Evolutionary conservation across 2,888 invertebrate species (phyloP), one percentile per base, ranked within the genome.

Genomic region (Cataglyphis cursor): DNA sequence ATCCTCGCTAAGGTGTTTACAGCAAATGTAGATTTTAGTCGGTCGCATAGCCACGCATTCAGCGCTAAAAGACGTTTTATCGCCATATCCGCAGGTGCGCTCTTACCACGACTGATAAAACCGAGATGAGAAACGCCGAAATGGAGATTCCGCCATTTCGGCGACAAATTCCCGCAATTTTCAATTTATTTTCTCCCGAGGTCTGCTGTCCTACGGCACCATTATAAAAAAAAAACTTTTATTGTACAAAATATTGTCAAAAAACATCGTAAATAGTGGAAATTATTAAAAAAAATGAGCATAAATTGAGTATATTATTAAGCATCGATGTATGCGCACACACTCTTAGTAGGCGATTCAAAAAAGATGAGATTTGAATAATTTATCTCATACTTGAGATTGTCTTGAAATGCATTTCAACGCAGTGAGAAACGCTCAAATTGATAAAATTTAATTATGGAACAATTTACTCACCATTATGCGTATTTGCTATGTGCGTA

Each of bases 21-120:
- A 81, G 84, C 82, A 70, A 88, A 87, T 84, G 88, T 88, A 87
- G 87, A 89, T 89, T 89, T 86, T 80, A 80, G 80, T 68, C 62
- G 72, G 65, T 66, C 41, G 74, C 76, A 65, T 57, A 68, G 41
- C 80, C 81, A 62, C 76, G 61, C 64, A 66, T 68, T 65, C 83
- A 75, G 41, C 64, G 76, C 59, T 61, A 66, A 82, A 59, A 76
- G 82, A 82, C 82, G 74, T 73, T 82, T 85, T 88, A 86, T 83
- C 88, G 82, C 64, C 74, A 75, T 81, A 83, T 83, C 48, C 81
- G 70, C 68, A 59, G 65, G 84, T 70, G 72, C 35, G 62, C 78
- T 28, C 51, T 6, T 6, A 59, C 57, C 59, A 81, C 68, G 57
- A 57, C 62, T 44, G 65, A 15, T 84, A 74, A 83, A 83, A 74